Evolutionary conservation across 2,797 vertebrate genomes (phyloP).

Genomic region (Spheniscus humboldti): DNA sequence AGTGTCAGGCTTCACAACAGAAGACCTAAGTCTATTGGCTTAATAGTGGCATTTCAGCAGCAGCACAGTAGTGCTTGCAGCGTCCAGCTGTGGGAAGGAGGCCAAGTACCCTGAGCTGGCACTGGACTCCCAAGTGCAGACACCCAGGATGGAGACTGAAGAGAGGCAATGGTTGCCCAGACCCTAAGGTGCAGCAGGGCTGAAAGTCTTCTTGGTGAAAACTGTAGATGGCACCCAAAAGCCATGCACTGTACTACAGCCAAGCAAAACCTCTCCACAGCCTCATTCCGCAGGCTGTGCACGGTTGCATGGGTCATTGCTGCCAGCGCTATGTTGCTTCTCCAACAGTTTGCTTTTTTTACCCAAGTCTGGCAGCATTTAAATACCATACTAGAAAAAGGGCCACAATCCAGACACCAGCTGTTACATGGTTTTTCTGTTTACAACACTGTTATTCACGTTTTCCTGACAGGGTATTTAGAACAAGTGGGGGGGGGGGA

Average conservation of each 20-base stretch:
- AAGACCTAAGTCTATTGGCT: neutral
- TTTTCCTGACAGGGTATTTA: neutral
- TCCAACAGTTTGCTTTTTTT: neutral
- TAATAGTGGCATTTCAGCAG: neutral
- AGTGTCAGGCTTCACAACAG: neutral
- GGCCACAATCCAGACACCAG: neutral
- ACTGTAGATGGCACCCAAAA: neutral
- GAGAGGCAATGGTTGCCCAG: too few relatives aligned
- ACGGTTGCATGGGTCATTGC: fast-evolving
- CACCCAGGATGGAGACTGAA: neutral
- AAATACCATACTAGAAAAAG: neutral
- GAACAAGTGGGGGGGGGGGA: neutral
- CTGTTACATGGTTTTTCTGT: neutral
- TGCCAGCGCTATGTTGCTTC: neutral
- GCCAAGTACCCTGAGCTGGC: neutral
- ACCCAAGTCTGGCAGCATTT: neutral
- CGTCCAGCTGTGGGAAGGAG: neutral
- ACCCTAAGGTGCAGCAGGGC: too few relatives aligned
- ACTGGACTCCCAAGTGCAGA: neutral
- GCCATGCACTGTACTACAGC: neutral
- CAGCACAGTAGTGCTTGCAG: neutral
- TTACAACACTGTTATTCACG: neutral
- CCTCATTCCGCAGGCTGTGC: neutral
- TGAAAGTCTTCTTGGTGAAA: neutral
- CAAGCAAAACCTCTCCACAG: neutral